Conservation (phyloP, 2,797 vertebrate species). For the Tachyglossus aculeatus region DNA sequence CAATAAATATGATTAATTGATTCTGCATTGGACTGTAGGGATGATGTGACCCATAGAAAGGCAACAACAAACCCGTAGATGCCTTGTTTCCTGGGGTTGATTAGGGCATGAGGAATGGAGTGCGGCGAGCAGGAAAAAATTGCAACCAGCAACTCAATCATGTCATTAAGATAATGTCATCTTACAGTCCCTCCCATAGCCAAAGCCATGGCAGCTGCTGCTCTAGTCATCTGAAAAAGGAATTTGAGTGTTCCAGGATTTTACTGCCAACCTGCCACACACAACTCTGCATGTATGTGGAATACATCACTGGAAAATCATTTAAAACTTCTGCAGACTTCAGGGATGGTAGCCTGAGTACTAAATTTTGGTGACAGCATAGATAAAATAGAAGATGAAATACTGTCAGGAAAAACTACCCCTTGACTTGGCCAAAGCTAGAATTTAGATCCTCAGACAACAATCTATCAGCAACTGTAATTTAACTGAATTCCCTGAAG, state of each 20-base stretch:
- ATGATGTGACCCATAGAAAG: too few relatives aligned
- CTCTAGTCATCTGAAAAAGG: slow-evolving; percentile 30
- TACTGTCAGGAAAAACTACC: slow-evolving; percentile 16
- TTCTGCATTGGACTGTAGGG: too few relatives aligned
- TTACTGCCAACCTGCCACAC: slow-evolving; percentile 39
- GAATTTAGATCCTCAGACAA: slow-evolving; percentile 43
- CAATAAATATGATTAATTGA: too few relatives aligned
- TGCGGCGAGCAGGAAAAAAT: background rate
- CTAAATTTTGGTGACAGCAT: slow-evolving; percentile 44
- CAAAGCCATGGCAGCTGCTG: slow-evolving; percentile 1
- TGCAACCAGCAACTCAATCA: slow-evolving; percentile 12
- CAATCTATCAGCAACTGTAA: slow-evolving; percentile 50
- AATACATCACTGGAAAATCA: slow-evolving; percentile 38
- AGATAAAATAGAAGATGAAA: slow-evolving; percentile 52
- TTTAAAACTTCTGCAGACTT: slow-evolving; percentile 39
- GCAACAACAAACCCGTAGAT: background rate
- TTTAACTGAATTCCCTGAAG: slow-evolving; percentile 41
- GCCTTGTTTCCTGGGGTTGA: slow-evolving; percentile 20
- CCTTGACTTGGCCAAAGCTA: slow-evolving; percentile 45
- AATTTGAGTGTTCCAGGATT: slow-evolving; percentile 12
- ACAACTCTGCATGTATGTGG: slow-evolving; percentile 17
- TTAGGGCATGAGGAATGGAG: background rate
- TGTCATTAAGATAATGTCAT: slow-evolving; percentile 22
- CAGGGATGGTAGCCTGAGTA: background rate
- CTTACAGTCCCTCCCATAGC: slow-evolving; percentile 32